Conservation (phyloP, 2,888 invertebrate genomes). For the Pelosia muscerda region DNA sequence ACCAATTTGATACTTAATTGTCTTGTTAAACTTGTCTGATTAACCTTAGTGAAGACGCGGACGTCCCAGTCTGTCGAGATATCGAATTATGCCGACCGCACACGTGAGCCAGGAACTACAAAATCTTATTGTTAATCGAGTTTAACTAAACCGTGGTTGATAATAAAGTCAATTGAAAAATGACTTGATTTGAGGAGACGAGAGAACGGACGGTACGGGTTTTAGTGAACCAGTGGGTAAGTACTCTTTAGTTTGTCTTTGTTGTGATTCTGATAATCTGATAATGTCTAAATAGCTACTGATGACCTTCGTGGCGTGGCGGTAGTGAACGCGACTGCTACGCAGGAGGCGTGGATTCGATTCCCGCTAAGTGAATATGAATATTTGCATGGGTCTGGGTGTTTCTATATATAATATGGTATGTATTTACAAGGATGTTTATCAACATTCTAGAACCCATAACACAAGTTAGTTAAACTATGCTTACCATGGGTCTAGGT, state of each 20-base stretch:
- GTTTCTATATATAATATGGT: too few relatives aligned
- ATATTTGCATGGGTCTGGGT: too few relatives aligned
- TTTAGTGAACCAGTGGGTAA: too few relatives aligned
- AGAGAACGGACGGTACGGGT: too few relatives aligned
- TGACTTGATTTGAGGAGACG: background rate
- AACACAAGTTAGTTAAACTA: too few relatives aligned
- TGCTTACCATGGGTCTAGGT: too few relatives aligned
- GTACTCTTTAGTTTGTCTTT: background rate
- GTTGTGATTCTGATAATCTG: background rate
- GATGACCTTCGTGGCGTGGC: too few relatives aligned
- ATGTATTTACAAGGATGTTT: too few relatives aligned
- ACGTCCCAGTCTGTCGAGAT: slow-evolving; percentile 37
- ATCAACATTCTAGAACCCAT: too few relatives aligned
- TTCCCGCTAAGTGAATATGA: too few relatives aligned
- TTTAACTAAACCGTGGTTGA: background rate
- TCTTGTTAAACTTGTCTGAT: slow-evolving; percentile 47
- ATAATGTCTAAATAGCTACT: background rate
- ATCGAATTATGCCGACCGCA: slow-evolving; percentile 4
- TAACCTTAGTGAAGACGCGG: slow-evolving; percentile 41
- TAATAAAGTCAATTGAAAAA: background rate
- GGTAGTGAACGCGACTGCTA: too few relatives aligned
- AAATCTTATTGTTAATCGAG: background rate
- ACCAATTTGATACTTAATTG: slow-evolving; percentile 45
- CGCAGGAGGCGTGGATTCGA: too few relatives aligned
- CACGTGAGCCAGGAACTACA: background rate